Conservation (phyloP, 2,797 vertebrate genomes). For the Selene dorsalis region DNA sequence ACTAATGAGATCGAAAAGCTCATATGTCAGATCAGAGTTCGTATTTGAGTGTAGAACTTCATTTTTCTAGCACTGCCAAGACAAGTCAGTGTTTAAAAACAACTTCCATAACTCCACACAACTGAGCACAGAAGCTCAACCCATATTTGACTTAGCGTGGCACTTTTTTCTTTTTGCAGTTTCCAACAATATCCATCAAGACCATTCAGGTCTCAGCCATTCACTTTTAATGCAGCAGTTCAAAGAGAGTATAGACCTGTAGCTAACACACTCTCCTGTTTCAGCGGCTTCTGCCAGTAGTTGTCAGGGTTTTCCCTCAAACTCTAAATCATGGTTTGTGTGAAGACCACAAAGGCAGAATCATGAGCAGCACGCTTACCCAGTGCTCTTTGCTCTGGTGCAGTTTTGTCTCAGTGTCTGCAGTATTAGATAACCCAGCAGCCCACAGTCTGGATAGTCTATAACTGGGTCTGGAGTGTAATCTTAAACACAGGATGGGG, state of each 20-base stretch:
- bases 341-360: constrained; percentile 61
- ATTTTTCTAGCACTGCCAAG: constrained; percentile 29
- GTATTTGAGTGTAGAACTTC: constrained; percentile 33
- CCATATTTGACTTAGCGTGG: constrained; percentile 45
- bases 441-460: constrained; percentile 64
- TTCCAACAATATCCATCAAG: constrained; percentile 51
- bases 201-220: constrained; percentile 32
- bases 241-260: constrained; percentile 57
- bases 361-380: constrained; percentile 37
- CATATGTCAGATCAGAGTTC: constrained; percentile 32
- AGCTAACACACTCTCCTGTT: constrained; percentile 65
- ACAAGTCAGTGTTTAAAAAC: constrained; percentile 34
- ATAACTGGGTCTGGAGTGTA: constrained; percentile 60
- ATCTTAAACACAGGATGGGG: constrained; percentile 51
- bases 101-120: constrained; percentile 28
- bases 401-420: constrained; percentile 58
- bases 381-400: constrained; percentile 31
- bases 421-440: constrained; percentile 68
- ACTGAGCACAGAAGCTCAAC: constrained; percentile 37
- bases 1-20: constrained; percentile 36
- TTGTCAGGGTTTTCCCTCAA: constrained; percentile 55
- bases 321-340: constrained; percentile 68
- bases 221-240: constrained; percentile 43
- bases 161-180: constrained; percentile 59
- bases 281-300: constrained; percentile 57